Base-by-base conservation (phyloP, 2,113 vertebrate species). In the Tricholaema leucomelas region DNA sequence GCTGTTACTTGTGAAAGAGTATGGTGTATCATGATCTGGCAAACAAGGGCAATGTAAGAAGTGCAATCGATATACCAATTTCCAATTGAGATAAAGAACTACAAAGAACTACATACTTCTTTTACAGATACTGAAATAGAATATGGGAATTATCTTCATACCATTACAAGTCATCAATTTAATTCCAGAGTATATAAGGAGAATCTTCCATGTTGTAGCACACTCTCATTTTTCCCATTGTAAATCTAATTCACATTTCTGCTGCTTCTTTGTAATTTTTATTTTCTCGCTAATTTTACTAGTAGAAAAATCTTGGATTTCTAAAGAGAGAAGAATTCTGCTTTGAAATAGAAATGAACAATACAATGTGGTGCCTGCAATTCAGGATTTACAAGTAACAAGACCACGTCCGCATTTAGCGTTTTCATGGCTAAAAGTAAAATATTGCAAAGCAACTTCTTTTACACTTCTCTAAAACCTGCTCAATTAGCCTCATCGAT, bases 401-500 rank as follows among this genome's bases (percentile, higher is more conserved):
- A 59, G 38, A 31, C 10, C 4, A 46, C 10, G 10, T 48, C 60
- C 46, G 44, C 17, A 46, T 78, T 77, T 66, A 52, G 40, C 63
- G 31, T 60, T 94, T 87, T 48, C 69, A 42, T 15, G 17, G 42
- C 61, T 55, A 69, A 80, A 90, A 74, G 17, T n/a, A 66, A 83
- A 78, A 64, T 48, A 66, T 40, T 74, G 30, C 48, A 74, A 63
- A 91, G 5, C 33, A 33, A 56, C 74, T 89, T 80, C 33, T 31
- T 10, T 31, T 40, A 31, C 16, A n/a, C 83, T 80, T 87, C 71
- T 54, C 70, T 78, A 84, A 71, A 31, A 82, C 38, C 12, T 81
- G 38, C 23, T 90, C 63, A 93, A 92, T 94, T 89, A 79, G 21
- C 24, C 21, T 76, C 31, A 50, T 44, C 66, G 79, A 89, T 93